Percentiles rank a stretch among this genome's conserved stretches.
phyloP scores from a whole-genome alignment of 2,113 vertebrate species.

The Carassius gibelio region DNA sequence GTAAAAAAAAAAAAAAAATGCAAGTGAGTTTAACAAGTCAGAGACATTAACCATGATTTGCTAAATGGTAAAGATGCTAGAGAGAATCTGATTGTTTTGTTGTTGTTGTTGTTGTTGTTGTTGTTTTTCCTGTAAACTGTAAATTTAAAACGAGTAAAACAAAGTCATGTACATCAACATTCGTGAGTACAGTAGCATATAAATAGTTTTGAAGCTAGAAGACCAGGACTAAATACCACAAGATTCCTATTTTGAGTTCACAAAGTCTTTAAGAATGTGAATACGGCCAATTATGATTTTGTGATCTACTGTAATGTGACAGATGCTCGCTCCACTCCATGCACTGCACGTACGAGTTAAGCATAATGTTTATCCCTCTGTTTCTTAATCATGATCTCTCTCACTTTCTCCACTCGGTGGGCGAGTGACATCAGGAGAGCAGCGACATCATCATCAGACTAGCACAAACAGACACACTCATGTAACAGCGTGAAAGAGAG shows the following conservation, averaged over 20 bases:
- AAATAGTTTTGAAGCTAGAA: neutral
- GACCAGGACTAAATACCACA: neutral
- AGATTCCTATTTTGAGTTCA: neutral
- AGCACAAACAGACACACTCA: conserved; percentile 57
- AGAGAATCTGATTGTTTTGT: neutral
- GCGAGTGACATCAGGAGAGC: conserved; percentile 46
- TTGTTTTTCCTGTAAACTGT: neutral
- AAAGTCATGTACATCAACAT: neutral
- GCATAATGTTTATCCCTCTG: conserved; percentile 16
- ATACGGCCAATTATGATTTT: neutral
- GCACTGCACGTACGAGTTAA: neutral
- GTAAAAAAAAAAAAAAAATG: too few species aligned
- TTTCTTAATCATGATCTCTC: conserved; percentile 22
- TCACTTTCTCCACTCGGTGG: conserved; percentile 33
- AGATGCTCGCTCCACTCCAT: neutral
- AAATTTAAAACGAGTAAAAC: neutral
- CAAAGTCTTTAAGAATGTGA: neutral
- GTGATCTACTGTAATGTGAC: neutral
- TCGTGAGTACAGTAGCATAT: neutral
- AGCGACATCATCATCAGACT: conserved; percentile 53
- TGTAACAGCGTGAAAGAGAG: conserved; percentile 42
- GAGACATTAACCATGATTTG: neutral
- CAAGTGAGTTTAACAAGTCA: neutral
- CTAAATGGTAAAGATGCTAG: neutral
- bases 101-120: neutral